Base-by-base conservation (phyloP, 2,113 vertebrate species). In the Spea bombifrons region DNA sequence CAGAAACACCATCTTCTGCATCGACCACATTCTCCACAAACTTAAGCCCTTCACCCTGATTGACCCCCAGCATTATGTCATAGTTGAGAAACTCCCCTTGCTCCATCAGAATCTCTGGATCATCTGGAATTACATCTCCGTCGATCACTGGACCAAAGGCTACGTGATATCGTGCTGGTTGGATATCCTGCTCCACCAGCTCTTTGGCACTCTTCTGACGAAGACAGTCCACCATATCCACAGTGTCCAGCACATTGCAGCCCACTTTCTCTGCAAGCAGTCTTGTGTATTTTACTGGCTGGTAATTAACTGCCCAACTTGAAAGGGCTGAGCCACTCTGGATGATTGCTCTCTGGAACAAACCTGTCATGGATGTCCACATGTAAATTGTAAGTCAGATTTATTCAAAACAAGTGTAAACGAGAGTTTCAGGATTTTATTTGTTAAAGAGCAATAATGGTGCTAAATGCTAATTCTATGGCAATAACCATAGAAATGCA, bases 31-130 rank as follows among this genome's bases (percentile, higher is more conserved):
- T 96, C 88, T 99, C 97, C 87, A 99, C 97, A 0, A 99, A 99
- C 64, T 98, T 96, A 83, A 99, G 92, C 3, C 97, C 97, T 86
- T 99, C 97, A 0, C 97, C 97, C 85, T 99, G 97, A 88, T 99
- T 99, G 84, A 99, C 96, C 5, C 97, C 97, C 81, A 99, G 89
- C 97, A 99, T 99, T 86, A 99, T 99, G 85, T 99, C 97, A 0
- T 99, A 99, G 88, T 99, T 99, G 82, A 99, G 96, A 82, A 99
- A 99, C 89, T 99, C 97, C 43, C 97, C 97, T 89, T 99, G 97
- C 84, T 99, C 97, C 97, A 99, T 99, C 71, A 99, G 92, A 84
- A 99, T 99, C 89, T 99, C 97, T 0, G 97, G 97, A 87, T 99
- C 97, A 0, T 99, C 97, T 0, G 97, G 97, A 86, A 99, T 99